Conservation (phyloP, 2,113 vertebrate species). For the Microcebus ravelobensis region DNA sequence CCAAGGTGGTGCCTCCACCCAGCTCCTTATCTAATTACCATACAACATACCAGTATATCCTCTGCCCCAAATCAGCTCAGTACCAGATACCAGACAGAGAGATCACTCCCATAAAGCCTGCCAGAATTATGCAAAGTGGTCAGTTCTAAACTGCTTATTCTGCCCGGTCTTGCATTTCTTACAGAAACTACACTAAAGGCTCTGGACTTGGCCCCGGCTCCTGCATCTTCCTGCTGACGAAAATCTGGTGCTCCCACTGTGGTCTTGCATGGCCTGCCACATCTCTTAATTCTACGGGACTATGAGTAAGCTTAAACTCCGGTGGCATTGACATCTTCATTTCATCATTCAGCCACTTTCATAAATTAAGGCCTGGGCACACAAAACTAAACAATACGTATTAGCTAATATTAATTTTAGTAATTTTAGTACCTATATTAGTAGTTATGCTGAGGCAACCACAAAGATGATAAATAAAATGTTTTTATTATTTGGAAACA, state of each 20-base stretch:
- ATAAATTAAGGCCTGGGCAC: neutral
- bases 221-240: neutral
- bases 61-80: neutral
- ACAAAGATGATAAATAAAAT: neutral
- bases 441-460: neutral
- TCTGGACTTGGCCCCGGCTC: neutral
- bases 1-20: rapidly evolving
- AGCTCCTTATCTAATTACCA: neutral
- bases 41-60: neutral
- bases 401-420: neutral
- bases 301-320: neutral
- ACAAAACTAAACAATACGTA: neutral
- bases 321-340: neutral
- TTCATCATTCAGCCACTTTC: neutral
- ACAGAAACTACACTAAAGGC: neutral
- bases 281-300: neutral
- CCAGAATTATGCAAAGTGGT: neutral
- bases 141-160: neutral
- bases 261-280: neutral
- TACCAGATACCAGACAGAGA: no score
- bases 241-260: no score
- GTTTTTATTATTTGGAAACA: neutral
- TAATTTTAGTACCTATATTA: neutral
- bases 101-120: neutral
- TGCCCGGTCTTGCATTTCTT: neutral